Conservation (phyloP, 2,888 invertebrate species). For the Pemphredon lugubris region DNA sequence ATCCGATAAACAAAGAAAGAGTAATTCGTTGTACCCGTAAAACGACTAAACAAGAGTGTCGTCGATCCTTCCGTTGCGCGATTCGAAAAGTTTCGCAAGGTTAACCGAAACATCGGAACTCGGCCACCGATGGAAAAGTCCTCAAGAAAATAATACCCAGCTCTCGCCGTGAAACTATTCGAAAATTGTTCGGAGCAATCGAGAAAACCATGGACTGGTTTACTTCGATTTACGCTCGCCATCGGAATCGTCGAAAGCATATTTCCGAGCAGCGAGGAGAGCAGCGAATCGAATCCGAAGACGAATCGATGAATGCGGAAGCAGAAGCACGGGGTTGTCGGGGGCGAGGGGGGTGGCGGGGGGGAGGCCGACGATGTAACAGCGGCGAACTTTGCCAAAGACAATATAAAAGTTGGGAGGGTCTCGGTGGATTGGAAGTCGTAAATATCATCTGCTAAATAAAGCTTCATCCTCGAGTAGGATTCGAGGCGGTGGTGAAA, state of each 20-base stretch:
- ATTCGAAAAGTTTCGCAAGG: too few species aligned
- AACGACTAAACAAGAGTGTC: too few species aligned
- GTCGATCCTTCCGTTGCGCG: too few species aligned
- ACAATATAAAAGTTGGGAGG: constrained; percentile 76
- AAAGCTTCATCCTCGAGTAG: constrained; percentile 77
- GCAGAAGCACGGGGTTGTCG: too few species aligned
- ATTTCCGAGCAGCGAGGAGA: constrained; percentile 27
- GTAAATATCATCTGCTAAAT: constrained; percentile 81
- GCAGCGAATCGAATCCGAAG: constrained; percentile 45
- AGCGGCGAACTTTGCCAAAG: constrained; percentile 70
- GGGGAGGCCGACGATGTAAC: constrained; percentile 29
- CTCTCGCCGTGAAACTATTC: too few species aligned
- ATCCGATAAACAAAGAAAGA: too few species aligned
- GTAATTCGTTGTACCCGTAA: too few species aligned
- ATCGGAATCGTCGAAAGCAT: constrained; percentile 27
- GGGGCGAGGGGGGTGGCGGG: constrained; percentile 6
- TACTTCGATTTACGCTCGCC: constrained; percentile 35
- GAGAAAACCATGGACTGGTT: too few species aligned
- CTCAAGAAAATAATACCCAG: too few species aligned
- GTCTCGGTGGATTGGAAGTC: constrained; percentile 75
- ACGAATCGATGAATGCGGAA: constrained; percentile 49
- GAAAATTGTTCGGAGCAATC: constrained; percentile 4
- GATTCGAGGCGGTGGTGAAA: constrained; percentile 65
- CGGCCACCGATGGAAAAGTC: too few species aligned
- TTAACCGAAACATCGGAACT: too few species aligned